Base-by-base conservation (phyloP, 2,888 invertebrate genomes). In the Philopedon plagiatum region DNA sequence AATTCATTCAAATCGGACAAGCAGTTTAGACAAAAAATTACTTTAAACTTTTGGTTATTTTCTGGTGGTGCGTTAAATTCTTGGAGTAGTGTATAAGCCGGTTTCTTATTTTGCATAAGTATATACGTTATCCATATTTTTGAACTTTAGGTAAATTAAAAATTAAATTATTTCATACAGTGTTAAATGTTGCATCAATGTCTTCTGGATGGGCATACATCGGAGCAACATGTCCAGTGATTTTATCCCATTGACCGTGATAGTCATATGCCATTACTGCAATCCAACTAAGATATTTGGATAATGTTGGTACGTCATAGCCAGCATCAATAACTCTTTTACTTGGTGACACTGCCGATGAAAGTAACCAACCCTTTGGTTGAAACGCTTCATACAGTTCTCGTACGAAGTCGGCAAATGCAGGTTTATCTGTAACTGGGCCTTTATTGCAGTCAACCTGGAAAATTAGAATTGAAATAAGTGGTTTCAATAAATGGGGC, bases 231-330 rank as follows among this genome's bases (percentile, higher is more conserved):
- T 97, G 96, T 0, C 96, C 96, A 0, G 96, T 96, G 77, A 91
- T 91, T 83, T 94, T 94, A 80, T 96, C 96, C 95, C 95, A 96
- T 80, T 95, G 95, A 0, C 96, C 96, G 79, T 96, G 95, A 81
- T 93, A 96, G 81, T 97, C 96, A 81, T 96, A 96, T 0, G 94
- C 90, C 96, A 97, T 96, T 0, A 97, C 91, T 0, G 95, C 91
- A 76, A 97, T 95, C 94, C 95, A 96, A 83, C 96, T 95, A 71
- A 96, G 88, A 81, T 94, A 91, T 72, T 88, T 86, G 0, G 93
- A 91, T n/a, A 96, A 82, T 0, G 88, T 84, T 0, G 93, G 91
- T 0, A 96, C 92, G 80, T 96, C 93, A 81, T 96, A 96, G 0
- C 95, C 96, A 69, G 90, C 91, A 83, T 95, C 94, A 60, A 96